phyloP scores from a whole-genome alignment of 2,888 invertebrate species.

The Cheilosia grossa region DNA sequence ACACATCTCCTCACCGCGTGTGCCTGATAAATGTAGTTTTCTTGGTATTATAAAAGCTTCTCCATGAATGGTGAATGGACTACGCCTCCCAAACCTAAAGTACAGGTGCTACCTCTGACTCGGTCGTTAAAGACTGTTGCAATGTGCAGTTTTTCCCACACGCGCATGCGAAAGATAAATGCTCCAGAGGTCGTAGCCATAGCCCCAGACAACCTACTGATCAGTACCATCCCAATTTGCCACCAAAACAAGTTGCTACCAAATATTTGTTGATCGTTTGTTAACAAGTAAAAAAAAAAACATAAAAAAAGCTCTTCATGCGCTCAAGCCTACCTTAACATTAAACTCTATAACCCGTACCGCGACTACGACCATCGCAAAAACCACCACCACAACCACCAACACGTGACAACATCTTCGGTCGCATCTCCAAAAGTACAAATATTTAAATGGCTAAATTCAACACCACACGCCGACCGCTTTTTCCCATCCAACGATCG shows the following conservation, averaged over 20 bases:
- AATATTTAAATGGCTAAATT: conserved; percentile 54
- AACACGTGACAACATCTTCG: conserved; percentile 48
- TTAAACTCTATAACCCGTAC: conserved; percentile 79
- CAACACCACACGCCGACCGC: conserved; percentile 48
- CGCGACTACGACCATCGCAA: conserved; percentile 63
- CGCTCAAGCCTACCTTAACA: conserved; percentile 81
- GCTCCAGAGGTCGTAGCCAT: conserved; percentile 59
- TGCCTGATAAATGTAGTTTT: conserved; percentile 13
- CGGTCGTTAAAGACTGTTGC: conserved; percentile 58
- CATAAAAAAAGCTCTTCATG: conserved; percentile 52
- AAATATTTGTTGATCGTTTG: conserved; percentile 51
- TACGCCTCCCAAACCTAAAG: conserved; percentile 27
- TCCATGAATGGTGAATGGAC: conserved; percentile 3
- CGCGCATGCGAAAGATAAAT: conserved; percentile 17
- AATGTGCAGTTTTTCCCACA: conserved; percentile 61
- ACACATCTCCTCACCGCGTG: conserved; percentile 1
- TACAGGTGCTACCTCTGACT: conserved; percentile 51
- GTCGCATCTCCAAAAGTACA: conserved; percentile 60
- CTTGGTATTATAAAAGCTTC: conserved; percentile 25
- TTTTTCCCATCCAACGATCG: conserved; percentile 46
- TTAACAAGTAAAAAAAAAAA: conserved; percentile 37
- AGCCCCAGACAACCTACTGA: conserved; percentile 59
- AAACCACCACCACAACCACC: conserved; percentile 42
- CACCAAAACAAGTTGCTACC: conserved; percentile 62
- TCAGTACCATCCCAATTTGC: conserved; percentile 68